A percentile compares a stretch with the other conserved stretches of the same genome.
These are phyloP conservation scores for Nothobranchius kuhntae DNA, from an alignment of 2,113 vertebrate genomes.

Conservation along the genomic window DNA sequence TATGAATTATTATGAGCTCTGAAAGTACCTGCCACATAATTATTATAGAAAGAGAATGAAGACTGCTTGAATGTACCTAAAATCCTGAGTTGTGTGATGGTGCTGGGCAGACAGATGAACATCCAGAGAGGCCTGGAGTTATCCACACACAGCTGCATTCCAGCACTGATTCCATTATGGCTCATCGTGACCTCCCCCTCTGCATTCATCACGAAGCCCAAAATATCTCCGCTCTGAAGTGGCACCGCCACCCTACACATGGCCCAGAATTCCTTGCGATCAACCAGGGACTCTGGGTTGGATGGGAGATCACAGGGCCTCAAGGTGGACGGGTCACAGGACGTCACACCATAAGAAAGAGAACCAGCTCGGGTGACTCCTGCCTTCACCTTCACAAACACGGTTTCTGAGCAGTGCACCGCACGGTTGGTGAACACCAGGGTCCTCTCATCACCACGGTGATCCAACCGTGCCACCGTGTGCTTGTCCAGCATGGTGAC, in stretches of 20 bases:
- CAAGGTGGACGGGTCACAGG: slow-evolving; percentile 86
- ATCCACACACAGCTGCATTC: slow-evolving; percentile 91
- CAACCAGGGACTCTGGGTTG: slow-evolving; percentile 86
- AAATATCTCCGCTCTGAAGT: slow-evolving; percentile 87
- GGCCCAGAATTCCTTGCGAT: slow-evolving; percentile 95
- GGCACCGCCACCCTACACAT: slow-evolving; percentile 82
- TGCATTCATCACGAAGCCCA: slow-evolving; percentile 86
- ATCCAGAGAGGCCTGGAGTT: slow-evolving; percentile 95
- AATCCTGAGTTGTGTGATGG: slow-evolving; percentile 89
- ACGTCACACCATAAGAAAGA: slow-evolving; percentile 88
- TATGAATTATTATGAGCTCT: too few species aligned
- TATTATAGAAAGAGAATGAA: neutral
- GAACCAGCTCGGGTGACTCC: slow-evolving; percentile 67
- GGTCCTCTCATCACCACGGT: slow-evolving; percentile 86
- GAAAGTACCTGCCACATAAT: too few species aligned
- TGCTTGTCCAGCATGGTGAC: slow-evolving; percentile 86
- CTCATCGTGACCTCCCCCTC: slow-evolving; percentile 90
- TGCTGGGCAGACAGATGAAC: slow-evolving; percentile 88
- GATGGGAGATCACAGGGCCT: slow-evolving; percentile 87
- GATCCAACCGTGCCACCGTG: slow-evolving; percentile 84
- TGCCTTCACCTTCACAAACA: slow-evolving; percentile 88
- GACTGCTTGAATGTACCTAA: slow-evolving; percentile 79
- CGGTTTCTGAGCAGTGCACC: slow-evolving; percentile 84
- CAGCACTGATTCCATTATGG: slow-evolving; percentile 84
- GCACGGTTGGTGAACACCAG: slow-evolving; percentile 90